Conservation (phyloP, 2,113 vertebrate species). For the Notarius quadriscutis region DNA sequence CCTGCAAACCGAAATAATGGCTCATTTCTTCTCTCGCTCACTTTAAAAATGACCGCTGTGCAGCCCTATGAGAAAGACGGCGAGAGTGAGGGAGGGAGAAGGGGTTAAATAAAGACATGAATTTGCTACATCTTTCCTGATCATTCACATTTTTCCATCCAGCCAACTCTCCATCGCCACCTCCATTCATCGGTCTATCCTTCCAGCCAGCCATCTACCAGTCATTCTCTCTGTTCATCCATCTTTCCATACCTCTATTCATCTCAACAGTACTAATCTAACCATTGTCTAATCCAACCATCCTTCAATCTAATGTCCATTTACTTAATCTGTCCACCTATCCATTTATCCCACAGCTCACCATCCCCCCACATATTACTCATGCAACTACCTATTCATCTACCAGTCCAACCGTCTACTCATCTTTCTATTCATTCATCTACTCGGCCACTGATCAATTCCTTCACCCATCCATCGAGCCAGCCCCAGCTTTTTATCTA, state of each 20-base stretch:
- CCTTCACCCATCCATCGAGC: neutral
- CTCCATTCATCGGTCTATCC: neutral
- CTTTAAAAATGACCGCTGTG: slow-evolving; percentile 50
- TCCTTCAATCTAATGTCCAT: neutral
- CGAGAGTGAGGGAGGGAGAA: neutral
- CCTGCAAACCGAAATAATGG: slow-evolving; percentile 40
- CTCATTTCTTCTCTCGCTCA: neutral
- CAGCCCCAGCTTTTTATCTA: too few species aligned
- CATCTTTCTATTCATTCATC: too few species aligned
- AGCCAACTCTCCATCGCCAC: neutral
- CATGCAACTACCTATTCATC: neutral
- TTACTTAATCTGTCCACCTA: neutral
- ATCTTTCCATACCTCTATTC: neutral
- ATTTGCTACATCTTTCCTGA: neutral
- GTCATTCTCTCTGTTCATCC: neutral
- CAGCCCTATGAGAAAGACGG: slow-evolving; percentile 44
- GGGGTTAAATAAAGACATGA: neutral
- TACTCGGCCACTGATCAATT: neutral
- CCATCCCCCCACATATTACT: too few species aligned
- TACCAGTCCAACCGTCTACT: neutral
- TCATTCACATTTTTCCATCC: neutral
- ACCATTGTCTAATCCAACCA: neutral
- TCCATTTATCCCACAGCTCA: neutral
- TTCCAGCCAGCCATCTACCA: neutral
- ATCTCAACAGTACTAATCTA: neutral